Base-by-base conservation (phyloP, 2,113 vertebrate species). In the Mionectes macconnelli region DNA sequence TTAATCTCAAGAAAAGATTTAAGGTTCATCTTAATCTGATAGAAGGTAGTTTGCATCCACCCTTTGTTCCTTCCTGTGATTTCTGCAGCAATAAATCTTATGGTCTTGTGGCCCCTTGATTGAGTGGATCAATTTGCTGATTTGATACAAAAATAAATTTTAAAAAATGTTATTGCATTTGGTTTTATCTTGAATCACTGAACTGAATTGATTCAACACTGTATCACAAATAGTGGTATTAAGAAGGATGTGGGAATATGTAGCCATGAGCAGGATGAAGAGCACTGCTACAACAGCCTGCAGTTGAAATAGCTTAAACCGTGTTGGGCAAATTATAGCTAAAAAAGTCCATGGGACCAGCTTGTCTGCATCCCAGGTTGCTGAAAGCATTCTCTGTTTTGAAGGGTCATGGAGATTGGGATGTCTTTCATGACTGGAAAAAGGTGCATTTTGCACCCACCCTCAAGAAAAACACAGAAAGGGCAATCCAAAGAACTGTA, bases 81-180 rank as follows among this genome's bases (percentile, higher is more conserved):
- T 77, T 73, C 69, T 0, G 0, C 12, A 27, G 24, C 42, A 53
- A 42, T 86, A 57, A 40, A 27, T 53, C 16, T 33, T 14, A 7
- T 0, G 4, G 18, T 44, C 24, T 68, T 33, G 9, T n/a, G 49
- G 25, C 21, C 12, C 52, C 20, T 52, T 59, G 37, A 35, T 22
- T 80, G 64, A 82, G 49, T 0, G 0, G 64, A 66, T 86, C 8
- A 5, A 8, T 39, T 85, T 82, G 44, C 39, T 82, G 66, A 62
- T 75, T 27, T 21, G 24, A 31, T 69, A 52, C 9, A 89, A 74
- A 89, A 91, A 86, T 37, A 70, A 42, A 70, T 52, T 18, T 0
- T 4, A 45, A 24, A 62, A 42, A 52, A 47, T 31, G 2, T 5
- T 30, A 39, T 42, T 80, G 14, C 21, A 33, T 39, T 57, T 72